phyloP scores from a whole-genome alignment of 2,888 invertebrate species.

The Pandemis heparana region DNA sequence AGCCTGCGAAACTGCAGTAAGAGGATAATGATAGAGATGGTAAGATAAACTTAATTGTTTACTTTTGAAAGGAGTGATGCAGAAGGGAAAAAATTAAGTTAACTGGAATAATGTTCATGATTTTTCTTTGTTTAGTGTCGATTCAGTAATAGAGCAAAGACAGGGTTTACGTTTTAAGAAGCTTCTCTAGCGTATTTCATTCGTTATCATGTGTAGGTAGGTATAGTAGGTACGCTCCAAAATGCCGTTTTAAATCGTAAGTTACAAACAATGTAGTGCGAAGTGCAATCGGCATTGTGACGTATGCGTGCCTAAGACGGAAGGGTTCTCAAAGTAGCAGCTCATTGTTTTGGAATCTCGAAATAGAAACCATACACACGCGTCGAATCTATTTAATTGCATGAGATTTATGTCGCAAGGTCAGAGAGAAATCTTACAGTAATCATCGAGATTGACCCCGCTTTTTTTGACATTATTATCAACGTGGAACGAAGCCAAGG shows the following conservation, averaged over 20 bases:
- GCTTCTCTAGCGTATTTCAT: neutral
- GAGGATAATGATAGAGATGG: neutral
- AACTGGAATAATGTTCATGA: neutral
- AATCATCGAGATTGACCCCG: conserved; percentile 36
- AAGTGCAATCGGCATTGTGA: conserved; percentile 25
- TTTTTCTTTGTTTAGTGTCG: neutral
- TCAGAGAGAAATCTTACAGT: conserved; percentile 30
- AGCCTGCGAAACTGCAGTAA: neutral
- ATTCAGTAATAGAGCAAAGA: neutral
- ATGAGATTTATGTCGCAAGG: conserved; percentile 33
- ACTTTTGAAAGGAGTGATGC: neutral
- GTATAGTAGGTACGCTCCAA: neutral
- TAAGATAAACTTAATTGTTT: neutral
- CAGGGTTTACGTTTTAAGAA: neutral
- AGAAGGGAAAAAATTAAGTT: neutral
- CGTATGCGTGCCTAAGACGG: conserved; percentile 31
- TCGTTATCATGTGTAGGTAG: neutral
- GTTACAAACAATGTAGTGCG: conserved; percentile 16
- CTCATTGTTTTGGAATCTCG: conserved; percentile 35
- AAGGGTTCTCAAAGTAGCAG: conserved; percentile 37
- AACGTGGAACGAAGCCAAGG: conserved; percentile 42
- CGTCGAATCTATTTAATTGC: conserved; percentile 32
- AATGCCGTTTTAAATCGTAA: neutral
- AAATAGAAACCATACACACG: conserved; percentile 39
- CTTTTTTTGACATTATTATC: conserved; percentile 40